Base-by-base conservation (phyloP, 1,140 invertebrate genomes). In the Oncopeltus fasciatus region DNA sequence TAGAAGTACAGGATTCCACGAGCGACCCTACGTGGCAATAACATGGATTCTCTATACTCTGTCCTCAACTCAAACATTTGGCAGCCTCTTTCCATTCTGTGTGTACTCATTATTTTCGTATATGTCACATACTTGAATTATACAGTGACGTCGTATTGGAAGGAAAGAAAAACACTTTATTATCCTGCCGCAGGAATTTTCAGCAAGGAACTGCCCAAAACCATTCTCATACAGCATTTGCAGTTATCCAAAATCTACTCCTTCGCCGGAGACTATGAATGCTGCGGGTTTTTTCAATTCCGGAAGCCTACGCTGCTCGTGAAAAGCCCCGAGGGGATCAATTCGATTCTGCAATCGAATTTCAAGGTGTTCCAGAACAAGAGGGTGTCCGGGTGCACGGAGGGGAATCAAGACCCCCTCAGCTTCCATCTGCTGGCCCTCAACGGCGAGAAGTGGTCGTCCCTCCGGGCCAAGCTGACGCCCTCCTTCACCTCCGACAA, bases 401-500 rank as follows among this genome's bases (percentile, higher is more conserved):
- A 76, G 63, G 72, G 71, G 1, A 80, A 82, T 65, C 21, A 26
- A 14, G 49, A 53, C 24, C 72, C 75, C 2, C 49, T 83, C 0
- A 74, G 74, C n/a, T 74, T 75, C 4, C 76, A 80, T 64, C 67
- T 84, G 29, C 76, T 82, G 63, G 72, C 71, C 1, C 63, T 78
- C n/a, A 66, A 66, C 16, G 73, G 72, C 0, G 70, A 75, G 18
- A 66, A 75, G 64, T 83, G 80, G 81, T 74, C 72, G 51, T 70
- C 69, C 31, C 58, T 83, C 0, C 70, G 80, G 29, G 65, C 69
- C 0, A 78, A 79, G 60, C 60, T 83, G 2, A 75, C 75, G 0
- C 80, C 81, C 0, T 75, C 77, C 3, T 83, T 83, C 64, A 78
- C 78, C 0, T 73, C 79, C 0, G 75, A 74, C 2, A 82, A 81